These are phyloP conservation scores for Psettodes erumei DNA, from an alignment of 2,113 vertebrate genomes.

Conservation along the genomic window DNA sequence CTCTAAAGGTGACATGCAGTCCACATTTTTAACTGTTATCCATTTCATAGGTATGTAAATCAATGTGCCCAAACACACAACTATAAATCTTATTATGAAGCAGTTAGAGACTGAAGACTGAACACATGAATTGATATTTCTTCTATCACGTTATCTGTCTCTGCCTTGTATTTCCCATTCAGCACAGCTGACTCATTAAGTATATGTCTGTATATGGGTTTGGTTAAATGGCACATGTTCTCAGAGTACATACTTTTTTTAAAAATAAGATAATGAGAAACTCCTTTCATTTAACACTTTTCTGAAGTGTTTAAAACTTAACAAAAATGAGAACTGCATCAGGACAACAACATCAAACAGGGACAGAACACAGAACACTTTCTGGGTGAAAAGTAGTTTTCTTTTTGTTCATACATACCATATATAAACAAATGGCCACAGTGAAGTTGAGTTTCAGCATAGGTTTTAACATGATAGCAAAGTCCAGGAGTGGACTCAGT, in stretches of 20 bases:
- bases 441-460: not conserved
- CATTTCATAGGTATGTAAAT: too few relatives aligned
- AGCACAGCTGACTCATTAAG: not conserved
- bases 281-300: not conserved
- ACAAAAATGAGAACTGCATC: not conserved
- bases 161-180: not conserved
- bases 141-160: not conserved
- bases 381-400: not conserved
- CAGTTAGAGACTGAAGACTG: not conserved
- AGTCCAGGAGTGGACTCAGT: conserved; percentile 16
- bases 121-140: conserved; percentile 3
- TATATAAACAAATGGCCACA: not conserved
- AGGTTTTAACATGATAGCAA: not conserved
- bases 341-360: not conserved
- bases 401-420: not conserved
- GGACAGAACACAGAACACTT: too few relatives aligned
- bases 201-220: too few relatives aligned
- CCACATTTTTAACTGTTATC: too few relatives aligned
- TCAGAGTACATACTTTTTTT: not conserved
- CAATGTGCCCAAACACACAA: not conserved
- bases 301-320: conserved; percentile 5
- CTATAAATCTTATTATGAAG: not conserved
- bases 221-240: not conserved
- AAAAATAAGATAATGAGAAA: not conserved
- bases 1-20: not conserved